phyloP scores from a whole-genome alignment of 23 tunicate genomes.

The Ascidia mentula region DNA sequence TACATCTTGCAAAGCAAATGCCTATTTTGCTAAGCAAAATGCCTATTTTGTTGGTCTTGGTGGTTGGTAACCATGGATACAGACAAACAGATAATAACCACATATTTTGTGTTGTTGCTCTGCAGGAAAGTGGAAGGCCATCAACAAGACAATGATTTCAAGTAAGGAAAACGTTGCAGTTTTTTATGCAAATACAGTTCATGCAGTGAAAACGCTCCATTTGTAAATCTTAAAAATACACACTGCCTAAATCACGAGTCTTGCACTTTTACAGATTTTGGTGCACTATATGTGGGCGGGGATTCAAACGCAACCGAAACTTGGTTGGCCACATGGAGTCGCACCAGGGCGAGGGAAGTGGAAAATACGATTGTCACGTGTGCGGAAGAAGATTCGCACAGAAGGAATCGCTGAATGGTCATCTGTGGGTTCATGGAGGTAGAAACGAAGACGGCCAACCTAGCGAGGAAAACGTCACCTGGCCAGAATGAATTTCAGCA shows the following conservation, averaged over 20 bases:
- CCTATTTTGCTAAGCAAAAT: too few relatives aligned
- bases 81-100: too few relatives aligned
- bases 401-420: conserved; percentile 80
- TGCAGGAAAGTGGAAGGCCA: conserved; percentile 11
- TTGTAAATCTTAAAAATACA: neutral
- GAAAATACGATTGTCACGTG: conserved; percentile 69
- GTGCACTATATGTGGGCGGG: conserved; percentile 83
- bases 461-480: neutral
- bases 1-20: too few relatives aligned
- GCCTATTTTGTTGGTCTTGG: too few relatives aligned
- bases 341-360: conserved; percentile 33
- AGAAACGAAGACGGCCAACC: conserved; percentile 10
- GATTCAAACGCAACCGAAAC: conserved; percentile 74
- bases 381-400: conserved; percentile 75
- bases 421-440: conserved; percentile 71
- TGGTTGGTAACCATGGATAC: too few relatives aligned
- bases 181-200: too few relatives aligned
- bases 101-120: too few relatives aligned
- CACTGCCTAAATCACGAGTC: neutral
- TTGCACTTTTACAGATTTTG: conserved; percentile 43
- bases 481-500: too few relatives aligned
- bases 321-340: conserved; percentile 75
- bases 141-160: conserved; percentile 6
- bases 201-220: neutral
- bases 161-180: conserved; percentile 2